phyloP scores from a whole-genome alignment of 2,888 invertebrate species.

The Diaprepes abbreviatus region DNA sequence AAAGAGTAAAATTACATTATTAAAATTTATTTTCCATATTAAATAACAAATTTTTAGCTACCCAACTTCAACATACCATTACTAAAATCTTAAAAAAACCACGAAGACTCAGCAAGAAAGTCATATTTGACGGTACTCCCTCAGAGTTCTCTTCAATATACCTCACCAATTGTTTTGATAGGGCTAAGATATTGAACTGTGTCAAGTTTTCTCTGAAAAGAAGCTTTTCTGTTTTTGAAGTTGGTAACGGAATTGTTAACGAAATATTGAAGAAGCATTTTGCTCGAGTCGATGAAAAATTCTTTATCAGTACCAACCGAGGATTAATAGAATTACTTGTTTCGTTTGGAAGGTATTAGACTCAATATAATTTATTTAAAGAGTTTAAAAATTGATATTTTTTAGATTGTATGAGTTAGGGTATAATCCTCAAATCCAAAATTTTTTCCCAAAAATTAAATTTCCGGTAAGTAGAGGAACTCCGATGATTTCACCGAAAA shows the following conservation, averaged over 20 bases:
- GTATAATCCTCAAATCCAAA: conserved; percentile 80
- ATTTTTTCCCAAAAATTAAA: conserved; percentile 80
- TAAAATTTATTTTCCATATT: too few relatives aligned
- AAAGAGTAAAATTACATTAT: too few relatives aligned
- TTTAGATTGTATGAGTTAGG: too few relatives aligned
- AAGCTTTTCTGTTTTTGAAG: conserved; percentile 8
- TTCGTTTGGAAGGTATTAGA: conserved; percentile 34
- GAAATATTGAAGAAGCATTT: neutral
- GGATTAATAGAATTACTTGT: conserved; percentile 15
- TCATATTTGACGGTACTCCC: conserved; percentile 16
- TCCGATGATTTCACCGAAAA: too few relatives aligned
- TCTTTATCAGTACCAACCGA: conserved; percentile 1
- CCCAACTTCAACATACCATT: conserved; percentile 19
- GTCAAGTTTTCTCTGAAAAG: neutral
- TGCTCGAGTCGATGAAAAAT: neutral
- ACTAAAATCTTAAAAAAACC: conserved; percentile 34
- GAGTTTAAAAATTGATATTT: too few relatives aligned
- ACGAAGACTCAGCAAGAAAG: too few relatives aligned
- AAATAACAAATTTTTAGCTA: conserved; percentile 20
- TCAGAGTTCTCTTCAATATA: conserved; percentile 37
- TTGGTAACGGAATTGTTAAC: conserved; percentile 19
- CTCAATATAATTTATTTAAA: too few relatives aligned
- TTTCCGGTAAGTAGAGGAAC: conserved; percentile 89
- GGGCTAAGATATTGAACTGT: conserved; percentile 13
- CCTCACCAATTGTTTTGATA: conserved; percentile 24